phyloP scores from a whole-genome alignment of 2,888 invertebrate species.

The Asteroscopus sphinx region DNA sequence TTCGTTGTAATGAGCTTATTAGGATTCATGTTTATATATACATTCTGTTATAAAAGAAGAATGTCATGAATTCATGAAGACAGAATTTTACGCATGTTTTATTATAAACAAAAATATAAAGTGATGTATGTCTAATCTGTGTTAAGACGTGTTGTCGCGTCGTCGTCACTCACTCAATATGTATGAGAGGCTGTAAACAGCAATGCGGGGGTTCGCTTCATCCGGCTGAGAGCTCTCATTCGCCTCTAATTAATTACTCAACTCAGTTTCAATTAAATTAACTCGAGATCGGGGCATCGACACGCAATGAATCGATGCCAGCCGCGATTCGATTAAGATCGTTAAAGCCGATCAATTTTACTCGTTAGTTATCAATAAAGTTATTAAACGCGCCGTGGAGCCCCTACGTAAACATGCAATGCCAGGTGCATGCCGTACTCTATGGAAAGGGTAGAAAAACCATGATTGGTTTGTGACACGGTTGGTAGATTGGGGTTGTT shows the following conservation, averaged over 20 bases:
- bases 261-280: conserved; percentile 89
- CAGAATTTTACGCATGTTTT: conserved; percentile 48
- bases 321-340: conserved; percentile 86
- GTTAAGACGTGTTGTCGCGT: conserved; percentile 57
- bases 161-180: conserved; percentile 62
- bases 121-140: conserved; percentile 57
- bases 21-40: conserved; percentile 57
- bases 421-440: conserved; percentile 55
- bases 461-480: conserved; percentile 43
- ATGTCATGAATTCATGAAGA: conserved; percentile 36
- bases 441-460: conserved; percentile 44
- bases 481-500: too few relatives aligned
- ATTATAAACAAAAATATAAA: conserved; percentile 59
- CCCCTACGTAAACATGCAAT: conserved; percentile 64
- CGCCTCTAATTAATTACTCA: conserved; percentile 88
- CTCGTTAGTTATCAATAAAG: conserved; percentile 83
- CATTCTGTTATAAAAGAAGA: conserved; percentile 51
- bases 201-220: conserved; percentile 73
- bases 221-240: conserved; percentile 85
- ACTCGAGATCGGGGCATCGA: conserved; percentile 85
- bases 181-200: conserved; percentile 79
- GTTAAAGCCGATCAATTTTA: conserved; percentile 85
- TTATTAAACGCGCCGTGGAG: conserved; percentile 73
- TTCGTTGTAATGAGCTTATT: conserved; percentile 58
- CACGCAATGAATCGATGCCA: conserved; percentile 84